Evolutionary conservation across 2,888 invertebrate species (phyloP).

Genomic region (Stictocephala bisonia): DNA sequence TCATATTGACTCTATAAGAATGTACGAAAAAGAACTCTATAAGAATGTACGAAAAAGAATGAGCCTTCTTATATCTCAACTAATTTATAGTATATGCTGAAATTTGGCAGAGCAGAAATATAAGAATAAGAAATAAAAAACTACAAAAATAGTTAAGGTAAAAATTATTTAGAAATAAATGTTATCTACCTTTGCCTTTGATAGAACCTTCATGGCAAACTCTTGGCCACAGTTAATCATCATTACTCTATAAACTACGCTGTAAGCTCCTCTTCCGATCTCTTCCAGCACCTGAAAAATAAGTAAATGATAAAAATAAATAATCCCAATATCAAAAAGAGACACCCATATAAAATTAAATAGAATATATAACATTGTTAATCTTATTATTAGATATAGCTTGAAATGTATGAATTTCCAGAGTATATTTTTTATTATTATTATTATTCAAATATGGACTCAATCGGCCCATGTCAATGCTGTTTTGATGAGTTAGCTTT

Average conservation of each 20-base stretch:
- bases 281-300: slow-evolving; percentile 74
- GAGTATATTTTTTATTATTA: no score
- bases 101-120: no score
- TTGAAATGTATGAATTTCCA: no score
- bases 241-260: slow-evolving; percentile 86
- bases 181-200: slow-evolving; percentile 76
- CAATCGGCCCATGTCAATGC: no score
- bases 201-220: slow-evolving; percentile 88
- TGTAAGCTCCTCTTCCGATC: slow-evolving; percentile 91
- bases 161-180: slow-evolving; percentile 23
- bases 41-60: no score
- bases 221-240: slow-evolving; percentile 73
- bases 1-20: no score
- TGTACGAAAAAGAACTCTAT: no score
- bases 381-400: no score
- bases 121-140: neutral
- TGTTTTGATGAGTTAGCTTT: no score
- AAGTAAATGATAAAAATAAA: slow-evolving; percentile 4
- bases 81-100: no score
- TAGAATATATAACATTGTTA: slow-evolving; percentile 1
- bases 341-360: slow-evolving; percentile 17
- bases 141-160: neutral
- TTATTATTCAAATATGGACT: no score
- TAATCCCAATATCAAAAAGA: slow-evolving; percentile 22
- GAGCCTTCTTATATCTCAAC: no score